Evolutionary conservation across 2,113 vertebrate species (phyloP).

Genomic region (human (Homo sapiens)): DNA sequence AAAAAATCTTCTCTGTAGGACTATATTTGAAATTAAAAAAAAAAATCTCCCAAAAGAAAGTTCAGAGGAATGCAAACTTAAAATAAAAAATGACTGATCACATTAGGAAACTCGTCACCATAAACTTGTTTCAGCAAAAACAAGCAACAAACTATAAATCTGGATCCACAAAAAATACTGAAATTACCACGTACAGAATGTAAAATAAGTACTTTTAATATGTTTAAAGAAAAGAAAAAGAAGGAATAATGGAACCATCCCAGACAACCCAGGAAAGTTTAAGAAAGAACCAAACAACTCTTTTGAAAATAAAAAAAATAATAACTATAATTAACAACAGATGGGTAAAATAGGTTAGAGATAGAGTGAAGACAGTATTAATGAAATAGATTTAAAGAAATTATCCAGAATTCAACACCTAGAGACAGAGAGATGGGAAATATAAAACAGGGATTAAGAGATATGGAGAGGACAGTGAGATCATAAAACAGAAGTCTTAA

Average conservation of each 20-base stretch:
- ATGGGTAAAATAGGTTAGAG: not conserved
- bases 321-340: not conserved
- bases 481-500: not conserved
- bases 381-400: not conserved
- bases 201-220: not conserved
- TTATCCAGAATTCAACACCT: not conserved
- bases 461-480: not conserved
- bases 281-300: not conserved
- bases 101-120: not conserved
- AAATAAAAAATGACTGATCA: not conserved
- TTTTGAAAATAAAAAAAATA: not conserved
- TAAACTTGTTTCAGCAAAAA: not conserved
- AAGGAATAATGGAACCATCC: not conserved
- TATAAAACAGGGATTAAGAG: not conserved
- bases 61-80: not conserved
- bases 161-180: not conserved
- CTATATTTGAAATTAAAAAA: not conserved
- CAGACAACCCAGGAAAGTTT: not conserved
- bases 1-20: not conserved
- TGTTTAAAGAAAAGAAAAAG: not conserved
- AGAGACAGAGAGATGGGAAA: conserved; percentile 7
- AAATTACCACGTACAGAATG: not conserved
- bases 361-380: not conserved
- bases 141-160: not conserved
- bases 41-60: not conserved